Evolutionary conservation across 1,140 invertebrate species (phyloP).

Genomic region (Scaptomyza pallida): DNA sequence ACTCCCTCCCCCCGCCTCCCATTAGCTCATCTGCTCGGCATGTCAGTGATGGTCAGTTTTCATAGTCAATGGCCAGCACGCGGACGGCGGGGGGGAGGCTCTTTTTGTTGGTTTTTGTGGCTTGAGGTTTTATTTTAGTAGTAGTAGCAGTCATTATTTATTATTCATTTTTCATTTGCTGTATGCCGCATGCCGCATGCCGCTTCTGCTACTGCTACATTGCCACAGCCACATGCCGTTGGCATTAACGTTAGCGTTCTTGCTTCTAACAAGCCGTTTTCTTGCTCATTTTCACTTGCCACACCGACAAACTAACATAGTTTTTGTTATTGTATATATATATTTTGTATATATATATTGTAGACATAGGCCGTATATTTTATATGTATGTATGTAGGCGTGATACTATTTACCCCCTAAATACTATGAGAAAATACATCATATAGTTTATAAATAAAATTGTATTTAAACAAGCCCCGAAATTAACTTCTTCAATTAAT

Average conservation of each 20-base stretch:
- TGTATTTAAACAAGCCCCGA: no score
- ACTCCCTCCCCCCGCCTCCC: background rate
- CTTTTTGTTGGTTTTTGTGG: conserved; percentile 1
- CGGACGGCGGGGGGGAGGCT: no score
- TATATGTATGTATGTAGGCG: conserved; percentile 8
- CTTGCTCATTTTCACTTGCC: conserved; percentile 52
- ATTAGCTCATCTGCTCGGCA: background rate
- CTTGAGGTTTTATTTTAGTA: conserved; percentile 2
- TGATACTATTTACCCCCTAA: no score
- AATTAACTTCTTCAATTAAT: no score
- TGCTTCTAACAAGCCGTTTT: conserved; percentile 31
- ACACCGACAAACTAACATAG: conserved; percentile 22
- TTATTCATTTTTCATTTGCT: conserved; percentile 32
- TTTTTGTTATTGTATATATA: conserved; percentile 34
- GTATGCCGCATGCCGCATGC: background rate
- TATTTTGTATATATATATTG: conserved; percentile 28
- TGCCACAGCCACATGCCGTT: no score
- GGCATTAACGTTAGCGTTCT: background rate
- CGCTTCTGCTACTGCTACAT: no score
- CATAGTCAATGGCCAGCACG: conserved; percentile 43
- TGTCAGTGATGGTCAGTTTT: conserved; percentile 33
- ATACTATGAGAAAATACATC: no score
- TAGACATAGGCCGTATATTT: no score
- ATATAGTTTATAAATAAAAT: no score
- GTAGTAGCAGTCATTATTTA: conserved; percentile 11